Evolutionary conservation across 2,888 invertebrate species (phyloP).

Genomic region (Clostera curtula): DNA sequence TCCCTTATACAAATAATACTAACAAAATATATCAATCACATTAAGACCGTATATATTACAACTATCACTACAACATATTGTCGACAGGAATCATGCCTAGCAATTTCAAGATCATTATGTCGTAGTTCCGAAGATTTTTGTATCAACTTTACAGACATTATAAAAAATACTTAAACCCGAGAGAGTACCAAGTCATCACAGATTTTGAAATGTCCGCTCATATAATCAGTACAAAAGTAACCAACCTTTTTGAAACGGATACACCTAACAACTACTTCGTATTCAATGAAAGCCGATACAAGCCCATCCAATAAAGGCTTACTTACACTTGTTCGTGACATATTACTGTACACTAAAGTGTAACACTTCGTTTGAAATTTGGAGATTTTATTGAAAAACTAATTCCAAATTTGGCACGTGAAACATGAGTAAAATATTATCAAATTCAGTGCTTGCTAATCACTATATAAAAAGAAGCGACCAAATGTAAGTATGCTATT

Average conservation of each 20-base stretch:
- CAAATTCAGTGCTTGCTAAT: too few species aligned
- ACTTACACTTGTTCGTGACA: too few species aligned
- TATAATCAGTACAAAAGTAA: constrained; percentile 59
- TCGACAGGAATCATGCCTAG: constrained; percentile 44
- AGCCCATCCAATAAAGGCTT: constrained; percentile 41
- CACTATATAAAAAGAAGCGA: too few species aligned
- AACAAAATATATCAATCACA: constrained; percentile 15
- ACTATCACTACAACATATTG: constrained; percentile 18
- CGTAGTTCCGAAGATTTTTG: constrained; percentile 35
- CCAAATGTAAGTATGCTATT: too few species aligned
- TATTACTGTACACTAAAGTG: too few species aligned
- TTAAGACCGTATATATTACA: constrained; percentile 37
- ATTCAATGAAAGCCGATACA: constrained; percentile 50
- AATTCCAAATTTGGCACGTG: too few species aligned
- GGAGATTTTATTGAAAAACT: too few species aligned
- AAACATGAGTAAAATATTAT: too few species aligned
- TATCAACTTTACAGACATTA: constrained; percentile 45
- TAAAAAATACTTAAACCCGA: constrained; percentile 66
- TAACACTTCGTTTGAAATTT: too few species aligned
- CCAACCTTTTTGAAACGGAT: constrained; percentile 58
- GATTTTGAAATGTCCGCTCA: constrained; percentile 66
- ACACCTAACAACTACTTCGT: constrained; percentile 46
- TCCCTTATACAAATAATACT: too few species aligned
- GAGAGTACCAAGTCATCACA: constrained; percentile 75
- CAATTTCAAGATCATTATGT: constrained; percentile 36